Conservation (phyloP, 2,888 invertebrate species). For the Zeuzera pyrina region DNA sequence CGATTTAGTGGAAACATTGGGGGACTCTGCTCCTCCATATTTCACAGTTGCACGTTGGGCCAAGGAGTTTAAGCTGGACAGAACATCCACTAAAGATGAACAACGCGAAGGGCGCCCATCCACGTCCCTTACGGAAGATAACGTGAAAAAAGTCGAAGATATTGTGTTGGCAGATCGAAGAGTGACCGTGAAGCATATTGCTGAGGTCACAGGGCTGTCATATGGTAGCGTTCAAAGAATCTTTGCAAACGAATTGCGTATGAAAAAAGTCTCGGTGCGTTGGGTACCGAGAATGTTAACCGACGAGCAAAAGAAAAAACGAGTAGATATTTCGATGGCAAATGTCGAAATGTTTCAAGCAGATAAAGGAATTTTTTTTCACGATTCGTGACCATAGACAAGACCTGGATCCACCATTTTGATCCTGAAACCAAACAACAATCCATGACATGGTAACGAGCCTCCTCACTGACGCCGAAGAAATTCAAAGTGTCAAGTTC, state of each 20-base stretch:
- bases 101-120: slow-evolving; percentile 12
- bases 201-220: slow-evolving; percentile 11
- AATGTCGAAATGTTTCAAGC: too few relatives aligned
- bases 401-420: too few relatives aligned
- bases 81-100: slow-evolving; percentile 9
- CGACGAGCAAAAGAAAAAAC: slow-evolving; percentile 16
- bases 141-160: slow-evolving; percentile 14
- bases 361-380: too few relatives aligned
- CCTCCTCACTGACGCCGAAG: too few relatives aligned
- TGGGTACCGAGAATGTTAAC: slow-evolving; percentile 19
- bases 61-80: slow-evolving; percentile 12
- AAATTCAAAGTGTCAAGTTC: neutral
- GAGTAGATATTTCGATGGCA: slow-evolving; percentile 12
- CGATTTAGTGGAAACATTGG: slow-evolving; percentile 8
- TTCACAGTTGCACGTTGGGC: slow-evolving; percentile 11
- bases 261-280: slow-evolving; percentile 14
- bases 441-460: too few relatives aligned
- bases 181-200: slow-evolving; percentile 13
- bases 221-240: too few relatives aligned
- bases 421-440: too few relatives aligned
- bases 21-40: slow-evolving; percentile 11
- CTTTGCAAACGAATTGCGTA: slow-evolving; percentile 14
- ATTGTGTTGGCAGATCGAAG: slow-evolving; percentile 14
- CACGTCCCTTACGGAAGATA: slow-evolving; percentile 11
- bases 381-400: too few relatives aligned